phyloP scores from a whole-genome alignment of 2,797 vertebrate genomes.

The Ispidina picta region DNA sequence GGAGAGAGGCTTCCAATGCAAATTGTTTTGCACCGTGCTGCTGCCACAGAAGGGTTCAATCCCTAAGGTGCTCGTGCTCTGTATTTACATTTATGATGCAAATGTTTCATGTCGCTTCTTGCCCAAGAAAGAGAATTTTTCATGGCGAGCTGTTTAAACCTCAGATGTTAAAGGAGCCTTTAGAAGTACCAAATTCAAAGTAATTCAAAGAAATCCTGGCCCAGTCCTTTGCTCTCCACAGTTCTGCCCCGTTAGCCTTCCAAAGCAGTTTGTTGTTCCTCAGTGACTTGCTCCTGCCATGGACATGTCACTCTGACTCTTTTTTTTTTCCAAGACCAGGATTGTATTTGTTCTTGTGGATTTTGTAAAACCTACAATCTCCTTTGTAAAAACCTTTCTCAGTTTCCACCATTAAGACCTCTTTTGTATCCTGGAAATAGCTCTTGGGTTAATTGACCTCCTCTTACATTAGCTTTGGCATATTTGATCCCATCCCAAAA shows the following conservation, averaged over 20 bases:
- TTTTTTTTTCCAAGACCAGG: not conserved
- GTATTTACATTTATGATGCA: not conserved
- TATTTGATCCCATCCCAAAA: not conserved
- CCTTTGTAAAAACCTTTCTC: not conserved
- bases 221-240: not conserved
- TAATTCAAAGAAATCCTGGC: not conserved
- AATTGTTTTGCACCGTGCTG: not conserved
- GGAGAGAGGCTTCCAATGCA: not conserved
- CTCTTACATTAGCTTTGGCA: not conserved
- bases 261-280: not conserved
- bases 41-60: not conserved
- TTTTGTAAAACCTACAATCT: not conserved
- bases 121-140: not conserved
- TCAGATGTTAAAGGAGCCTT: not conserved
- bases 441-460: not conserved
- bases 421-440: not conserved
- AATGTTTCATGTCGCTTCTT: not conserved
- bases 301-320: not conserved
- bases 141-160: not conserved
- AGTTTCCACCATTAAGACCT: not conserved
- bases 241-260: not conserved
- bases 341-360: not conserved
- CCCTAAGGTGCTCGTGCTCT: not conserved
- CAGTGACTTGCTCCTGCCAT: not conserved
- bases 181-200: constrained; percentile 8